Percentiles rank a stretch among this genome's conserved stretches.
Evolutionary conservation across 2,797 vertebrate species (phyloP).

Genomic region (Cyprinodon diabolis): DNA sequence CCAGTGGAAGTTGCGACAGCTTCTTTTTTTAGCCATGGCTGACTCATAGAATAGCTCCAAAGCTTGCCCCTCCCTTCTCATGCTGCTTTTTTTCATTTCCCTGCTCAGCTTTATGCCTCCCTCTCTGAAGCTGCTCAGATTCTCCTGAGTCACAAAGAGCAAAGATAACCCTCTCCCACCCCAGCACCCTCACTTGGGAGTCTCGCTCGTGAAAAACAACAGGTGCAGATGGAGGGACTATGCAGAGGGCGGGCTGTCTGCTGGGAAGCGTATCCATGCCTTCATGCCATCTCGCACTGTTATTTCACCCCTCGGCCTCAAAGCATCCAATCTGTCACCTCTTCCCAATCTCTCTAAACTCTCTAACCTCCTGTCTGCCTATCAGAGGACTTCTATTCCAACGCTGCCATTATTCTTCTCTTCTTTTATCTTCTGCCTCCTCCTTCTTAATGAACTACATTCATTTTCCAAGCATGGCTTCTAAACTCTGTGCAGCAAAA

Average conservation of each 20-base stretch:
- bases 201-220: slow-evolving; percentile 72
- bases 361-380: slow-evolving; percentile 24
- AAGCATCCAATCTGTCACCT: slow-evolving; percentile 49
- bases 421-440: slow-evolving; percentile 14
- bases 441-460: slow-evolving; percentile 19
- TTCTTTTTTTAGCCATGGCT: slow-evolving; percentile 80
- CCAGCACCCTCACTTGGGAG: neutral
- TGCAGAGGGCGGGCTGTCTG: slow-evolving; percentile 56
- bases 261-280: slow-evolving; percentile 37
- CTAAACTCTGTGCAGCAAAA: neutral
- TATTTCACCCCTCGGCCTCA: slow-evolving; percentile 56
- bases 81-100: slow-evolving; percentile 30
- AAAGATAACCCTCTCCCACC: slow-evolving; percentile 30
- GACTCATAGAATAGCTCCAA: slow-evolving; percentile 65
- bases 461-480: slow-evolving; percentile 32
- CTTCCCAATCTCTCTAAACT: slow-evolving; percentile 30
- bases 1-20: slow-evolving; percentile 55
- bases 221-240: slow-evolving; percentile 63
- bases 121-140: slow-evolving; percentile 58
- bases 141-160: slow-evolving; percentile 78
- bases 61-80: slow-evolving; percentile 6
- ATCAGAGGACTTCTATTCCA: slow-evolving; percentile 20
- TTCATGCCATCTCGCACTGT: slow-evolving; percentile 46
- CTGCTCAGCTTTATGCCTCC: slow-evolving; percentile 48
- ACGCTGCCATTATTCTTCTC: slow-evolving; percentile 6